A percentile compares a stretch with the other conserved stretches of the same genome.
Conservation (phyloP, 2,888 invertebrate species). For the Dinocampus coccinellae region DNA sequence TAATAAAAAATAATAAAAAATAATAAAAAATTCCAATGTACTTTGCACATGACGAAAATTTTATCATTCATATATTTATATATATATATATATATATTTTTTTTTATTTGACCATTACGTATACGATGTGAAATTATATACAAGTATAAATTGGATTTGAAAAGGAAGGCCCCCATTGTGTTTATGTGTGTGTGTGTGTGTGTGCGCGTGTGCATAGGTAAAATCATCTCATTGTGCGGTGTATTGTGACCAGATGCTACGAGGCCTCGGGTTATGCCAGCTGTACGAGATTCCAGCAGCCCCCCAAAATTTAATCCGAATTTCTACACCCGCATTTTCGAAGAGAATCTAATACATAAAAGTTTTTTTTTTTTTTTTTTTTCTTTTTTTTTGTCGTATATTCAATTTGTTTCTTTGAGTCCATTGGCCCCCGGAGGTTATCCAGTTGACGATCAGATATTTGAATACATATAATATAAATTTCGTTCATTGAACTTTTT, state of each 20-base stretch:
- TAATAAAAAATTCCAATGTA: no score
- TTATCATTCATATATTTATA: no score
- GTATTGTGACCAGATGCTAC: neutral
- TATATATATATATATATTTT: no score
- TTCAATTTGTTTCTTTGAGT: neutral
- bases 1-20: no score
- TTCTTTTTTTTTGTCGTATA: neutral
- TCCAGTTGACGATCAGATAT: constrained; percentile 11
- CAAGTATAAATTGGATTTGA: no score
- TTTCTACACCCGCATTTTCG: constrained; percentile 23
- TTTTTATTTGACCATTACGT: neutral
- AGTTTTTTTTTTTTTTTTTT: neutral
- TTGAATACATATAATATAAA: neutral
- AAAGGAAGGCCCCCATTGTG: no score
- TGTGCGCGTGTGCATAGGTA: neutral
- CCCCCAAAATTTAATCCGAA: neutral
- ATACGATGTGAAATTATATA: neutral
- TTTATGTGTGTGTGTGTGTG: no score
- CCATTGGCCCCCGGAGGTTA: neutral
- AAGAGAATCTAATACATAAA: neutral
- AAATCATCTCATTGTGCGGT: neutral
- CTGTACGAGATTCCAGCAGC: neutral
- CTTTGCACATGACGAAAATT: neutral
- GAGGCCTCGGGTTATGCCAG: constrained; percentile 1
- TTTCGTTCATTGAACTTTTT: constrained; percentile 3